phyloP scores from a whole-genome alignment of 2,888 invertebrate genomes.

The Tribolium freemani region DNA sequence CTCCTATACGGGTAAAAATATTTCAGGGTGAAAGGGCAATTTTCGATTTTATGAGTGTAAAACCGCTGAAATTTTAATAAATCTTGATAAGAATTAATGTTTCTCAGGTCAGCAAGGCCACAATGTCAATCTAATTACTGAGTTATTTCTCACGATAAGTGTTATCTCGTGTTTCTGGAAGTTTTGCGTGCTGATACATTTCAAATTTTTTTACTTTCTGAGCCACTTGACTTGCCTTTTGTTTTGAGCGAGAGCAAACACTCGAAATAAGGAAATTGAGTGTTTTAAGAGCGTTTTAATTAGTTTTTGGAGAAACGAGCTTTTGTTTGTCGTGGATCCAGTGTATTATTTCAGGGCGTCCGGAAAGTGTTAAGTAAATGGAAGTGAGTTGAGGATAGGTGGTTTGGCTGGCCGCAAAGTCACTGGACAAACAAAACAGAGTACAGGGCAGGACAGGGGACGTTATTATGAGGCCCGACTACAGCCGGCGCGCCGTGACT shows the following conservation, averaged over 20 bases:
- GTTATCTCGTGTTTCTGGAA: too few relatives aligned
- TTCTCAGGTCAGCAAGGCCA: too few relatives aligned
- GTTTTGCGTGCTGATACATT: too few relatives aligned
- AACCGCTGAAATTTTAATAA: too few relatives aligned
- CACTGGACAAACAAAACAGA: conserved; percentile 3
- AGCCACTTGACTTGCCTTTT: too few relatives aligned
- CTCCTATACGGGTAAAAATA: too few relatives aligned
- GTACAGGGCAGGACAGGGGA: conserved; percentile 14
- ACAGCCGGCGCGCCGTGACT: conserved; percentile 52
- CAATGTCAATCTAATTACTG: too few relatives aligned
- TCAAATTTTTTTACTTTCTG: too few relatives aligned
- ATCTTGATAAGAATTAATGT: too few relatives aligned
- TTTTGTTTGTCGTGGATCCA: not conserved
- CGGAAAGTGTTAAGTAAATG: not conserved
- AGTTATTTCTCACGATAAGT: too few relatives aligned
- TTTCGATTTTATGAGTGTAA: not conserved
- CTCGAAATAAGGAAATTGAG: not conserved
- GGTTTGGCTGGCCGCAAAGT: not conserved
- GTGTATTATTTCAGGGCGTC: not conserved
- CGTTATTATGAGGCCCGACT: conserved; percentile 37
- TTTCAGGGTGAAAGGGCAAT: too few relatives aligned
- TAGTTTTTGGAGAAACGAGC: not conserved
- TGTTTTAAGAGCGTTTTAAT: not conserved
- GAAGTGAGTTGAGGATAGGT: not conserved
- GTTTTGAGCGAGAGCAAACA: too few relatives aligned